phyloP scores from a whole-genome alignment of 2,797 vertebrate genomes.

The Hypotaenidia okinawae region DNA sequence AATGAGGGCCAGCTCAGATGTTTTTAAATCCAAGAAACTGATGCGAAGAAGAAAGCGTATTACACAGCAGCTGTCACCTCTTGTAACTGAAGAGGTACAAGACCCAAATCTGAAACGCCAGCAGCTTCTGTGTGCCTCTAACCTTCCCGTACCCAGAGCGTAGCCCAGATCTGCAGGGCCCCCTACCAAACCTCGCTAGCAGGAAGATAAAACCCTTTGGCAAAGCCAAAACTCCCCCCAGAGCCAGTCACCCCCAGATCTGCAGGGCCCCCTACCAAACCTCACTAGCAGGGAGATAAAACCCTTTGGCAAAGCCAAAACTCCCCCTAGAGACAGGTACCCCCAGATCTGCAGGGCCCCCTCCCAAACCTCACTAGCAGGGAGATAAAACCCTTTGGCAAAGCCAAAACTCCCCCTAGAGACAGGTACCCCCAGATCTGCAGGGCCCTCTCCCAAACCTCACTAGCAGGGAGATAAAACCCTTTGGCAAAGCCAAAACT shows the following conservation, averaged over 20 bases:
- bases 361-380: not conserved
- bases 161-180: not conserved
- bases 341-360: not conserved
- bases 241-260: not conserved
- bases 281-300: too few species aligned
- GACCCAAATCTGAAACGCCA: rapidly evolving
- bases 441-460: too few species aligned
- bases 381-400: not conserved
- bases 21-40: not conserved
- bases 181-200: too few species aligned
- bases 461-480: too few species aligned
- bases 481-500: too few species aligned
- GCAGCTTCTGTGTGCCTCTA: too few species aligned
- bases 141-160: not conserved
- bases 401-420: not conserved
- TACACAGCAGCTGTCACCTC: rapidly evolving
- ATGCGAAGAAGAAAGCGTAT: not conserved
- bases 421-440: too few species aligned
- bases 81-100: rapidly evolving
- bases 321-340: too few species aligned
- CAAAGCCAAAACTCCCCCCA: too few species aligned
- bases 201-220: too few species aligned
- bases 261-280: too few species aligned
- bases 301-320: too few species aligned
- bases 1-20: not conserved